A percentile compares a stretch with the other conserved stretches of the same genome.
Evolutionary conservation across 2,888 invertebrate species (phyloP).

Genomic region (Polia nebulosa): DNA sequence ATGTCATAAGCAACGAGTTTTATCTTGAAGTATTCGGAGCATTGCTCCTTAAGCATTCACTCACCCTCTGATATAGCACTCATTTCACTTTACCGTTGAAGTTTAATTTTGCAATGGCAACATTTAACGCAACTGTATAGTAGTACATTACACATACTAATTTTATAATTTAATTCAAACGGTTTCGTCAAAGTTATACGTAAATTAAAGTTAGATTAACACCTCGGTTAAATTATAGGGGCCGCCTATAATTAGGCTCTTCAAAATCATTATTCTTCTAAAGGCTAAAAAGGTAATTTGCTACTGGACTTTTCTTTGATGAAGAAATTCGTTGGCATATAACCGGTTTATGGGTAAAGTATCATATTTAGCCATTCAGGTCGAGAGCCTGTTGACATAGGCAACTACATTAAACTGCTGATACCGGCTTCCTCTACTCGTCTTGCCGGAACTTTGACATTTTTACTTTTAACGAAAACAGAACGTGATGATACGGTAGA

Average conservation of each 20-base stretch:
- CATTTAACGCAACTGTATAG: constrained; percentile 46
- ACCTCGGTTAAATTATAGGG: constrained; percentile 56
- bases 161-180: constrained; percentile 56
- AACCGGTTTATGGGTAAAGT: constrained; percentile 43
- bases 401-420: constrained; percentile 24
- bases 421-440: constrained; percentile 14
- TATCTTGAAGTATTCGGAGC: constrained; percentile 43
- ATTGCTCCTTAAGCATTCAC: constrained; percentile 59
- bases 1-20: constrained; percentile 71
- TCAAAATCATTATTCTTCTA: constrained; percentile 64
- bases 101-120: constrained; percentile 50
- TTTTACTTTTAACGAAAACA: neutral
- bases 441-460: neutral
- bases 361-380: constrained; percentile 50
- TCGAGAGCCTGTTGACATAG: constrained; percentile 44
- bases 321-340: constrained; percentile 60
- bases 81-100: constrained; percentile 45
- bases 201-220: constrained; percentile 66
- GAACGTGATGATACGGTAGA: neutral
- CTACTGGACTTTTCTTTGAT: constrained; percentile 60
- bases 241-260: constrained; percentile 56
- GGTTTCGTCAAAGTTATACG: constrained; percentile 50
- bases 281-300: constrained; percentile 60
- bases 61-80: constrained; percentile 53
- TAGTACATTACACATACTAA: constrained; percentile 54